Conservation (phyloP, 1,140 invertebrate species). For the Hyphantria cunea region DNA sequence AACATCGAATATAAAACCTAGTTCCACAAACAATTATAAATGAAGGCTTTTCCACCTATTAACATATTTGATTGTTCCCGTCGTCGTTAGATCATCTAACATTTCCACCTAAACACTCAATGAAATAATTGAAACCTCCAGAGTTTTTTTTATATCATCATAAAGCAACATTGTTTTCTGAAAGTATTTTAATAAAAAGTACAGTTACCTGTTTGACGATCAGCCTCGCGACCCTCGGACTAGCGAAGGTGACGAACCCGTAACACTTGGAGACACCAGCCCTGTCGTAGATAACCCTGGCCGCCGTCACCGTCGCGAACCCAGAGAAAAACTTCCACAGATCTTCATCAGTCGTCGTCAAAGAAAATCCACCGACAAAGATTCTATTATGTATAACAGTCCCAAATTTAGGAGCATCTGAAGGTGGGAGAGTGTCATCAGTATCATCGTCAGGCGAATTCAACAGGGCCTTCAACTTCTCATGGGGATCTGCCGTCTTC, state of each 20-base stretch:
- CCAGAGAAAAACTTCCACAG: conserved; percentile 91
- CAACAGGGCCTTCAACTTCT: conserved; percentile 70
- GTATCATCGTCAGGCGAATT: conserved; percentile 74
- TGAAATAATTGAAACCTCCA: conserved; percentile 14
- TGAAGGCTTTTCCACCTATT: conserved; percentile 6
- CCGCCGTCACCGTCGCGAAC: conserved; percentile 95
- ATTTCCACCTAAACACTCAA: conserved; percentile 5
- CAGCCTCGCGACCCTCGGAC: conserved; percentile 72
- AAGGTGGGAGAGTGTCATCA: conserved; percentile 76
- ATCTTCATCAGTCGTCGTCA: conserved; percentile 92
- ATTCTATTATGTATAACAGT: conserved; percentile 95
- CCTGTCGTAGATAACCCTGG: conserved; percentile 96
- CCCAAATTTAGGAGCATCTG: conserved; percentile 87
- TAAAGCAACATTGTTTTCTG: conserved; percentile 11
- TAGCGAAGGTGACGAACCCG: conserved; percentile 96
- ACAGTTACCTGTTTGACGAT: conserved; percentile 77
- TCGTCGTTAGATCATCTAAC: not conserved
- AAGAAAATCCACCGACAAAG: conserved; percentile 96
- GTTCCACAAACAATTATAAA: conserved; percentile 3
- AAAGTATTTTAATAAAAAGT: conserved; percentile 19
- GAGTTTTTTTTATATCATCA: conserved; percentile 6
- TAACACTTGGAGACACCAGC: conserved; percentile 97
- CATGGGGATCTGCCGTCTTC: conserved; percentile 68
- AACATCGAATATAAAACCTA: not conserved
- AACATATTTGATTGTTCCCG: not conserved